phyloP scores from a whole-genome alignment of 2,113 vertebrate genomes.

The Motacilla tschutschensis region DNA sequence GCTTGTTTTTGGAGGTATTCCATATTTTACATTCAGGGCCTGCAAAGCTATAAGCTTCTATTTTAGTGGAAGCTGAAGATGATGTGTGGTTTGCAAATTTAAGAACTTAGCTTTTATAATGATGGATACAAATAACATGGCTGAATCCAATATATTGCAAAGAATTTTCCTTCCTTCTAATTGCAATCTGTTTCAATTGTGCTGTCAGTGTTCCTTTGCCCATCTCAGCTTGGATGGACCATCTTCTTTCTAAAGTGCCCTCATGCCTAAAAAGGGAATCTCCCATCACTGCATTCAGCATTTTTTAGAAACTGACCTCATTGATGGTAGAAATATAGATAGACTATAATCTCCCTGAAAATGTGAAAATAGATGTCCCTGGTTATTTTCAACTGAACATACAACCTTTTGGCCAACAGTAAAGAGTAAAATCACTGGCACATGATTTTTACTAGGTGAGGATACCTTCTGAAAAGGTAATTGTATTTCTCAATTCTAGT shows the following conservation, averaged over 20 bases:
- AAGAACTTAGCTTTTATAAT: neutral
- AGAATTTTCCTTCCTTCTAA: neutral
- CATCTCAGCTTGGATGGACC: neutral
- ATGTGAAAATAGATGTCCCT: neutral
- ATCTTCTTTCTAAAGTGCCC: neutral
- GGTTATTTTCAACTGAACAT: neutral
- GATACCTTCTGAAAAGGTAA: constrained; percentile 5
- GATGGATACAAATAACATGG: neutral
- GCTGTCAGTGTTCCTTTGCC: neutral
- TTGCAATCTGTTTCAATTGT: accelerated
- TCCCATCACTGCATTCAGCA: neutral
- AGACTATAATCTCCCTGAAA: neutral
- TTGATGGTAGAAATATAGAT: neutral
- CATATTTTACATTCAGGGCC: neutral
- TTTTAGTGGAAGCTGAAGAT: neutral
- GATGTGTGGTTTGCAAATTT: neutral
- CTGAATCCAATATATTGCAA: neutral
- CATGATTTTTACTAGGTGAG: neutral
- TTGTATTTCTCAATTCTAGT: constrained; percentile 29
- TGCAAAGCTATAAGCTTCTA: neutral
- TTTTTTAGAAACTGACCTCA: neutral
- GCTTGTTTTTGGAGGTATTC: constrained; percentile 1
- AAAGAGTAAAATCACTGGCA: neutral
- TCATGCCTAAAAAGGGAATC: neutral
- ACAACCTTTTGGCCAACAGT: neutral